Conservation (phyloP, 2,113 vertebrate genomes). For the Sialia sialis region DNA sequence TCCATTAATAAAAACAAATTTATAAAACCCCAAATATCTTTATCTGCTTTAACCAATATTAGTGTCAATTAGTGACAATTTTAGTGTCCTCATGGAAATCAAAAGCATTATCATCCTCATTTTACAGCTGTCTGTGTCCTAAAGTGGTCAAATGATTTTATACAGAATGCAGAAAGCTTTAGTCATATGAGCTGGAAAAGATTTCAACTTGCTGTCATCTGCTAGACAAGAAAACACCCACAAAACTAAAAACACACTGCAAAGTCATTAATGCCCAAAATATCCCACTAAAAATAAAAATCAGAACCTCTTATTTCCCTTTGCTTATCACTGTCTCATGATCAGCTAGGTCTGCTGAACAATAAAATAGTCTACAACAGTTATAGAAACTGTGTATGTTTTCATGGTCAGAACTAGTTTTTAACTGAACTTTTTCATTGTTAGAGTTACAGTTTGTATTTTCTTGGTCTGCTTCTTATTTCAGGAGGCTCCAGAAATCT, state of each 20-base stretch:
- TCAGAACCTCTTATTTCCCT: conserved; percentile 44
- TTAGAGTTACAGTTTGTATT: not conserved
- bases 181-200: conserved; percentile 17
- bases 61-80: not conserved
- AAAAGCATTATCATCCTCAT: not conserved
- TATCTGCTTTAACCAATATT: not conserved
- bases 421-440: not conserved
- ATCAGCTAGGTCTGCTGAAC: not conserved
- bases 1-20: not conserved
- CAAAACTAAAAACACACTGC: not conserved
- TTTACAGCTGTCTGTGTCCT: not conserved
- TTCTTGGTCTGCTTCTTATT: not conserved
- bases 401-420: not conserved
- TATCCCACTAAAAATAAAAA: conserved; percentile 50
- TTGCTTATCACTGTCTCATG: not conserved
- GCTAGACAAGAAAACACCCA: not conserved
- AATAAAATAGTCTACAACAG: not conserved
- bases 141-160: not conserved
- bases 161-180: not conserved
- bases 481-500: not conserved
- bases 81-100: not conserved
- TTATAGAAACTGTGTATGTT: not conserved
- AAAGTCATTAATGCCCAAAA: conserved; percentile 38
- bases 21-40: not conserved
- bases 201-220: not conserved